Base-by-base conservation (phyloP, 2,113 vertebrate genomes). In the Stegastes partitus region DNA sequence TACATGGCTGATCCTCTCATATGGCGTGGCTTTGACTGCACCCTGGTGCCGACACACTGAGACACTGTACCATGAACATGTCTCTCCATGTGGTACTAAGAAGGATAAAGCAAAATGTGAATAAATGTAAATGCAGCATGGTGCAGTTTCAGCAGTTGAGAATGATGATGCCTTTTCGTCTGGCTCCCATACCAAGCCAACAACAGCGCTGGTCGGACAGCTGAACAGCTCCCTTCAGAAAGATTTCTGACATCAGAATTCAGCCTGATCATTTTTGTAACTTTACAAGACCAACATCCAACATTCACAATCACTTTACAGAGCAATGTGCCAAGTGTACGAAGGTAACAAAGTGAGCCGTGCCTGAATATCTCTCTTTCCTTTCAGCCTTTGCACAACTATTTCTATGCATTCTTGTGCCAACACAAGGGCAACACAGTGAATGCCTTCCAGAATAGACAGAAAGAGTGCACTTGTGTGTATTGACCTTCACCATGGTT, bases 1-100 rank as follows among this genome's bases (percentile, higher is more conserved):
- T 82, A 76, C 54, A 68, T 31, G 56, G 47, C 61, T 91, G 85
- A 89, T 91, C 80, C 77, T 44, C 25, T 80, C 79, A 50, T 75
- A 76, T 77, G 77, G 58, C 49, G 21, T 3, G 1, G 62, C 50
- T 77, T 49, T 47, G 50, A 67, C 31, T 73, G 77, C 59, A 50
- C 44, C 63, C 25, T 1, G 9, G 59, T 72, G 50, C 68, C 6
- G 3, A 26, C 39, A 55, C 69, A 67, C 47, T 31, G 14, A 63
- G 64, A 69, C n/a, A 56, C 28, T 44, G 37, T 44, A 58, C 56
- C 37, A 51, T 44, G 55, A 81, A 4, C 49, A 53, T 1, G 57
- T 26, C 56, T 7, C n/a, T 56, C 9, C 23, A 0, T 25, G 16
- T 18, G 50, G 47, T 31, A 70, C 73, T 79, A 74, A 70, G 31